Base-by-base conservation (phyloP, 1,140 invertebrate genomes). In the Diabrotica virgifera region DNA sequence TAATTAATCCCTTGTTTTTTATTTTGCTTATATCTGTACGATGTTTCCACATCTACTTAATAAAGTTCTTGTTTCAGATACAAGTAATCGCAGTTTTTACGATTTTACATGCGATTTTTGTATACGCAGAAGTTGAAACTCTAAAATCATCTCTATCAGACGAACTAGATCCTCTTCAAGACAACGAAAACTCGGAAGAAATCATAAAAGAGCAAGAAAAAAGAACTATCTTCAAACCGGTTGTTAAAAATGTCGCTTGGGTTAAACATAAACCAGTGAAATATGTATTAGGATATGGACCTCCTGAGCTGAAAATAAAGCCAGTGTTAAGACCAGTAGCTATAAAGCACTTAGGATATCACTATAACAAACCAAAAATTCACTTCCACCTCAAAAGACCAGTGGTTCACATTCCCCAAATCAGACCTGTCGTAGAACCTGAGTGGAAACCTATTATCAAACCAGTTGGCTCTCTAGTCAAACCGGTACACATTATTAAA, bases 121-220 rank as follows among this genome's bases (percentile, higher is more conserved):
- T 46, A 46, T 46, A 46, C 24, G 55, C 57, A 10, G 60, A 46
- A 66, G 51, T 59, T 56, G 36, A 63, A 70, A 54, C 61, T 63
- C 52, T 66, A 72, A 59, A 65, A 69, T 38, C 36, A 62, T 52
- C 59, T 60, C 24, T 59, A 67, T 13, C 40, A 8, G 66, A 74
- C 8, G 38, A 69, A 12, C 36, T 76, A 9, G 65, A 77, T 59
- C 76, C 76, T n/a, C 36, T 75, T n/a, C 66, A 70, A 14, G 70
- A 74, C 11, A 40, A 60, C 52, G 53, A 68, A 36, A 62, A 73
- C 50, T 64, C 70, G 36, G 71, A 72, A 36, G 14, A 62, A 13
- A 52, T 59, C 9, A 50, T 40, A 0, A 77, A 72, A 56, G 70
- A 72, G 50, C 76, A 76, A 56, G 74, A 74, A 24, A 77, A 77